phyloP scores from a whole-genome alignment of 2,888 invertebrate genomes.

The Lasius fuliginosus region DNA sequence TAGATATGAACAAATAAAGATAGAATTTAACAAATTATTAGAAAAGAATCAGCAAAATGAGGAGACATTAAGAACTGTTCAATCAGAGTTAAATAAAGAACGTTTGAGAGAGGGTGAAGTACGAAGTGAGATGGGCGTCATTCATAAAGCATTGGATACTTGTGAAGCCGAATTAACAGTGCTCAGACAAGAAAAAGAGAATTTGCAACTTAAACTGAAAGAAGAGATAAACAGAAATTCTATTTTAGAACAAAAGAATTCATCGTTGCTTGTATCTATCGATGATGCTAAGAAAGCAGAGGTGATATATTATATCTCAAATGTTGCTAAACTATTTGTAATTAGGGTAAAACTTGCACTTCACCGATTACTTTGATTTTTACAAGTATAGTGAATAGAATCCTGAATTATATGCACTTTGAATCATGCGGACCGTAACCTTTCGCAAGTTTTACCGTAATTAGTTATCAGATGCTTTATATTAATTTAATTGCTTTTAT shows the following conservation, averaged over 20 bases:
- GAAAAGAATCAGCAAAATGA: conserved; percentile 80
- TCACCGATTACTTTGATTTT: neutral
- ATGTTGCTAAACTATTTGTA: neutral
- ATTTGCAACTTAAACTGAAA: conserved; percentile 87
- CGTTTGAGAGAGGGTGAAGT: conserved; percentile 81
- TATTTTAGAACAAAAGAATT: conserved; percentile 88
- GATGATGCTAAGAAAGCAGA: conserved; percentile 87
- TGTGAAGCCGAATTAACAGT: conserved; percentile 86
- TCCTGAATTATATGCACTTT: too few species aligned
- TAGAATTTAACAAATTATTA: conserved; percentile 78
- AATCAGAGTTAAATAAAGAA: conserved; percentile 84
- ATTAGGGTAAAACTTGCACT: neutral
- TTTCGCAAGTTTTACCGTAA: too few species aligned
- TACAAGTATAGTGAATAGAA: too few species aligned
- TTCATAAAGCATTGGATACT: conserved; percentile 83
- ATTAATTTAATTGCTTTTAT: conserved; percentile 23
- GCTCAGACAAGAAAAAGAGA: conserved; percentile 87
- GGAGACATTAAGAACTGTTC: conserved; percentile 78
- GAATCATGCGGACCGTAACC: too few species aligned
- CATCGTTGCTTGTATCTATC: conserved; percentile 87
- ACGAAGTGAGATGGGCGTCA: conserved; percentile 82
- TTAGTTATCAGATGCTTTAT: neutral
- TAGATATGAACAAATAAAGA: conserved; percentile 80
- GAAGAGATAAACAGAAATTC: conserved; percentile 87
- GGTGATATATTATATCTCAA: conserved; percentile 72